Evolutionary conservation across 1,140 invertebrate species (phyloP).

Genomic region (Branchinecta lindahli): DNA sequence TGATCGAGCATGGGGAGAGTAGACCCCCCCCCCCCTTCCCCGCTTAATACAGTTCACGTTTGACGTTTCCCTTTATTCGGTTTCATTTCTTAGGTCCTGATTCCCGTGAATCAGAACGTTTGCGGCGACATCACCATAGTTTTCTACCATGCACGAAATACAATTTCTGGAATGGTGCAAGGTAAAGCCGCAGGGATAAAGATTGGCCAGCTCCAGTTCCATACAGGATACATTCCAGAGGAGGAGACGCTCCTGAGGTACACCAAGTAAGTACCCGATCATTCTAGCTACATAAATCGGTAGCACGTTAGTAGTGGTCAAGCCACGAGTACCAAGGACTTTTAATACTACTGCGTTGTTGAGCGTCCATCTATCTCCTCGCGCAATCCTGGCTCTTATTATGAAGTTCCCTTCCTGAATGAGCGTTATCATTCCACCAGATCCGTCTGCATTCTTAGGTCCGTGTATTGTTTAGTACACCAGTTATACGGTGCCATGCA

Average conservation of each 20-base stretch:
- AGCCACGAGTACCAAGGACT: slow-evolving; percentile 13
- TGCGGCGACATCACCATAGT: slow-evolving; percentile 67
- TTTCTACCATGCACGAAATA: slow-evolving; percentile 69
- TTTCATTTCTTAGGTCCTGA: slow-evolving; percentile 23
- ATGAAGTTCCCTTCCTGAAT: background rate
- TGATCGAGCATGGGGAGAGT: no score
- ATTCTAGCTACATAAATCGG: slow-evolving; percentile 7
- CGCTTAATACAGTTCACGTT: no score
- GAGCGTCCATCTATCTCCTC: background rate
- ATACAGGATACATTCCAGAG: slow-evolving; percentile 65
- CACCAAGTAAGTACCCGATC: slow-evolving; percentile 39
- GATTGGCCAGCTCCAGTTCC: slow-evolving; percentile 71
- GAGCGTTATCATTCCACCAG: no score
- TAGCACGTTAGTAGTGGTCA: background rate
- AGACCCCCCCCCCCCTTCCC: no score
- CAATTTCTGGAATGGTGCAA: slow-evolving; percentile 54
- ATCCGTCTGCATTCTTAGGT: no score
- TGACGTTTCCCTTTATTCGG: slow-evolving; percentile 9
- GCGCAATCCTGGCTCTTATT: slow-evolving; percentile 11
- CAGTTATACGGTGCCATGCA: no score
- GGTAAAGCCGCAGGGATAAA: slow-evolving; percentile 69
- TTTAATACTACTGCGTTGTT: background rate
- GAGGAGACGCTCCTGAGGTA: slow-evolving; percentile 56
- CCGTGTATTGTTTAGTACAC: no score
- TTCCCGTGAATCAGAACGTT: slow-evolving; percentile 43